Evolutionary conservation across 2,888 invertebrate genomes (phyloP), one percentile per base, ranked within the genome.

Genomic region (Sphecodes monilicornis): DNA sequence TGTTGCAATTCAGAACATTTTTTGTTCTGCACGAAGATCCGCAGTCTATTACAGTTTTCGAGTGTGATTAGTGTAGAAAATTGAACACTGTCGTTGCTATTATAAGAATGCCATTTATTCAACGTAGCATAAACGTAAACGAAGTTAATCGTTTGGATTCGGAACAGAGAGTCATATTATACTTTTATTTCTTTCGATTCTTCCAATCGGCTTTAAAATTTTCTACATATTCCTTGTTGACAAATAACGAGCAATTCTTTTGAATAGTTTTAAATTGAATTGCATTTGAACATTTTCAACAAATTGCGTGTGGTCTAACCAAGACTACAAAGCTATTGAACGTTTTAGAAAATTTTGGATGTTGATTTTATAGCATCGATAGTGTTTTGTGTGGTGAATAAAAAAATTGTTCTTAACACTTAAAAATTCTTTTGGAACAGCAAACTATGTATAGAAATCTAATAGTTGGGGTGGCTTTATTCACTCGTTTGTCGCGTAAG

Each of bases 381-480:
- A 57, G 5, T 26, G 13, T 13, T n/a, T n/a, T 8, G 50, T n/a
- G 22, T n/a, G 50, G n/a, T 10, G 5, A 26, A 1, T 41, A 3
- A 57, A 60, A n/a, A 26, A 6, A 6, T 60, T 16, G 29, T 29
- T 29, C 16, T 29, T 60, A 60, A 16, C 57, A 60, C 26, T 26
- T 0, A 60, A 29, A 60, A 60, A 29, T 60, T 60, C 60, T 60
- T 60, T 60, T 60, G 60, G 60, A 60, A 60, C 60, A 60, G 60
- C 26, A 6, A 5, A 29, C n/a, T n/a, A n/a, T n/a, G 57, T 57
- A 11, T 8, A 46, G 22, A 22, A 50, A 0, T 57, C 57, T 26
- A 13, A 11, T 1, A 26, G 5, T 4, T 26, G 13, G 26, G 5
- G 0, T 26, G 13, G 26, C 13, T 57, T 54, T 3, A 16, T 16